phyloP scores from a whole-genome alignment of 2,113 vertebrate genomes.

The Nothocercus julius region DNA sequence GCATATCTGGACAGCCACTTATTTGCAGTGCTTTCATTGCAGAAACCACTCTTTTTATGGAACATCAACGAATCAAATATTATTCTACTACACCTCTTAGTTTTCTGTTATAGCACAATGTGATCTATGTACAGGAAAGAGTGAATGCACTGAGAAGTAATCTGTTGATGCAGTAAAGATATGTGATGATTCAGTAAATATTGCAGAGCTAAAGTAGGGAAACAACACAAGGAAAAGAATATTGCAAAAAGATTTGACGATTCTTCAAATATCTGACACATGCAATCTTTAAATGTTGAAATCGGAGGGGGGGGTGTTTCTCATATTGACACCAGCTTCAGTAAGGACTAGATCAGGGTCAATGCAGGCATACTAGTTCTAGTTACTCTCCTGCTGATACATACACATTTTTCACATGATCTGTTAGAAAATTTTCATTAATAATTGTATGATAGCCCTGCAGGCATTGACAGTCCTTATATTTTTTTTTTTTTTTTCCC shows the following conservation, averaged over 20 bases:
- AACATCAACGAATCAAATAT: background rate
- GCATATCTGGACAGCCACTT: background rate
- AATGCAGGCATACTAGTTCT: background rate
- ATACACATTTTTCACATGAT: background rate
- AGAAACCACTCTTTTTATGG: background rate
- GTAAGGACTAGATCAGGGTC: background rate
- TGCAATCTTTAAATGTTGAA: background rate
- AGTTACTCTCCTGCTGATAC: background rate
- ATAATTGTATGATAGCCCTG: background rate
- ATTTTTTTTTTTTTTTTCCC: background rate
- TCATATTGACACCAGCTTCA: background rate
- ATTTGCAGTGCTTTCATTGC: background rate
- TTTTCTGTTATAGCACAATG: background rate
- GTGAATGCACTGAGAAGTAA: background rate
- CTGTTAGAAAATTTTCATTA: background rate
- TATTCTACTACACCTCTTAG: background rate
- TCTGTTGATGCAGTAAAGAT: constrained; percentile 6
- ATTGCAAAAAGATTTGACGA: background rate
- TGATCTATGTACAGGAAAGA: background rate
- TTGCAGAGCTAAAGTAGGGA: background rate
- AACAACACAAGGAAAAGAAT: background rate
- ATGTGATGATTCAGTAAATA: constrained; percentile 5
- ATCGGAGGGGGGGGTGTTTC: background rate
- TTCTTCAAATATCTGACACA: background rate
- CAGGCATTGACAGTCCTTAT: background rate